phyloP scores from a whole-genome alignment of 2,888 invertebrate species.

The Pseudoips prasinana region DNA sequence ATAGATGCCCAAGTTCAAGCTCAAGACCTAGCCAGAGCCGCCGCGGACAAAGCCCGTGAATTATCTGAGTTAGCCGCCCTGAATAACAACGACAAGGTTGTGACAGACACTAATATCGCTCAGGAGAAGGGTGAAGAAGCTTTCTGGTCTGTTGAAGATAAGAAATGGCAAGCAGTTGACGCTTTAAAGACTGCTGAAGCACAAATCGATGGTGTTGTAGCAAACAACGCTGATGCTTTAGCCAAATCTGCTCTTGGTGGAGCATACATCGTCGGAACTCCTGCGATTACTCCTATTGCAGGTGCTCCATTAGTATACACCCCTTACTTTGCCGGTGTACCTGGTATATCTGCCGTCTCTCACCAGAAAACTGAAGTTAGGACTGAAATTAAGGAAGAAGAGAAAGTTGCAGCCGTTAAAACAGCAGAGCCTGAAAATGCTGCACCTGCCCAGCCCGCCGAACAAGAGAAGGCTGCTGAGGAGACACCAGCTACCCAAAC shows the following conservation, averaged over 20 bases:
- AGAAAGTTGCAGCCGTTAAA: constrained; percentile 35
- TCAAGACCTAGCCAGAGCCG: constrained; percentile 49
- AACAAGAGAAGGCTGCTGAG: constrained; percentile 4
- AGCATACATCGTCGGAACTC: constrained; percentile 19
- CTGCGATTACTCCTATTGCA: constrained; percentile 16
- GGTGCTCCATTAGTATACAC: constrained; percentile 25
- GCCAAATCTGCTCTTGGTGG: constrained; percentile 42
- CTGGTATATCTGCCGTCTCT: too few relatives aligned
- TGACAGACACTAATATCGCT: constrained; percentile 43
- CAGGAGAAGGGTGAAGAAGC: constrained; percentile 47
- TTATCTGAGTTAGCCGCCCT: constrained; percentile 47
- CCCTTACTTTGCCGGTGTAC: constrained; percentile 8
- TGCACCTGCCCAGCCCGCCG: constrained; percentile 11
- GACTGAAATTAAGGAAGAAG: constrained; percentile 33
- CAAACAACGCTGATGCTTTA: constrained; percentile 42
- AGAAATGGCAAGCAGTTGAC: constrained; percentile 68
- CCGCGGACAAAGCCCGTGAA: constrained; percentile 51
- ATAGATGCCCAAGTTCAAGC: constrained; percentile 55
- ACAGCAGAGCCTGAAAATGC: constrained; percentile 10
- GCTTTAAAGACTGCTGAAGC: constrained; percentile 62
- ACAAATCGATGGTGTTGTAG: constrained; percentile 53
- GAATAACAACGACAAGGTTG: constrained; percentile 45
- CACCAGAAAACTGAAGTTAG: constrained; percentile 20
- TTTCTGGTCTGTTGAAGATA: constrained; percentile 62
- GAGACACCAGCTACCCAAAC: constrained; percentile 7